Conservation (phyloP, 2,888 invertebrate species). For the Poecilobothrus nobilitatus region DNA sequence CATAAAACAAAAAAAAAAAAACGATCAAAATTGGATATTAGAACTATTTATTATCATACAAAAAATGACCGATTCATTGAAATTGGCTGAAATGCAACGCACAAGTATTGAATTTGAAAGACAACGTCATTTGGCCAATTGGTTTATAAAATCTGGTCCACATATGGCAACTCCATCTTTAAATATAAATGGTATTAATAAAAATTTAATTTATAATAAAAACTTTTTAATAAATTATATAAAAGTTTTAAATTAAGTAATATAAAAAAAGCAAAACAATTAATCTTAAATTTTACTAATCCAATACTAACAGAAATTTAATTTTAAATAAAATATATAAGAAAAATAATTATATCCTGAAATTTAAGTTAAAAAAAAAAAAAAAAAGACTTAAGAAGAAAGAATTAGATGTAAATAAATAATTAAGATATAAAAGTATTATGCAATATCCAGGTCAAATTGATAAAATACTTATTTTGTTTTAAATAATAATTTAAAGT, state of each 20-base stretch:
- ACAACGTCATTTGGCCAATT: slow-evolving; percentile 44
- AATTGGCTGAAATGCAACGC: slow-evolving; percentile 43
- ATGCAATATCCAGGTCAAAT: too few relatives aligned
- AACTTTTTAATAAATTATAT: neutral
- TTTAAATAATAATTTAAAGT: too few relatives aligned
- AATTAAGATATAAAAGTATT: too few relatives aligned
- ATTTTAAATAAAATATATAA: neutral
- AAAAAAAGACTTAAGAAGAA: too few relatives aligned
- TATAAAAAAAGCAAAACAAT: slow-evolving; percentile 13
- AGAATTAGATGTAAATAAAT: too few relatives aligned
- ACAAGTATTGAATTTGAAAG: slow-evolving; percentile 44
- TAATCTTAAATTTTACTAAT: slow-evolving; percentile 6
- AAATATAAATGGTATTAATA: slow-evolving; percentile 21
- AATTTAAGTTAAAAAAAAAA: neutral
- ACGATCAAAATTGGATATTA: neutral
- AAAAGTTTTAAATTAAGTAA: neutral
- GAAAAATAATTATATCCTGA: neutral
- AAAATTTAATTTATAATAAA: neutral
- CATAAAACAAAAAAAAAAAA: neutral
- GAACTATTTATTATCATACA: neutral
- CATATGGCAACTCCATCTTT: slow-evolving; percentile 38
- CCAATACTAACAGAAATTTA: neutral
- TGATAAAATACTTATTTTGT: too few relatives aligned
- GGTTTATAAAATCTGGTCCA: slow-evolving; percentile 44
- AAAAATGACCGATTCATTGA: slow-evolving; percentile 38